Conservation (phyloP, 2,888 invertebrate species). For the Diogma glabrata region DNA sequence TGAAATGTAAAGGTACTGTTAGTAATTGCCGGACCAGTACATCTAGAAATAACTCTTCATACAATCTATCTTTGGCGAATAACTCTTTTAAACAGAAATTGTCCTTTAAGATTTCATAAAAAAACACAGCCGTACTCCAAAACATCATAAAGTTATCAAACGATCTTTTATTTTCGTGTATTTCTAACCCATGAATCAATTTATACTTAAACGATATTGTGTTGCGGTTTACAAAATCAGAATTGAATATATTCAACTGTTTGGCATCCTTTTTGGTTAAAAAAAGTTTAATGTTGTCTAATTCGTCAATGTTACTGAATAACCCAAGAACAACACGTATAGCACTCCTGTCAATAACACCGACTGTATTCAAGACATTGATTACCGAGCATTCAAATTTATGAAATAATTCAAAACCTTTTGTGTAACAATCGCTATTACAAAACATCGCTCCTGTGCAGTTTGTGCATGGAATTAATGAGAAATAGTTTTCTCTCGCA, state of each 20-base stretch:
- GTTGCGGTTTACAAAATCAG: too few species aligned
- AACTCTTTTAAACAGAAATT: constrained; percentile 41
- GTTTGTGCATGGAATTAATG: constrained; percentile 32
- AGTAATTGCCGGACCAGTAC: constrained; percentile 63
- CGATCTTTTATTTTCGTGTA: constrained; percentile 52
- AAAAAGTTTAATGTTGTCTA: too few species aligned
- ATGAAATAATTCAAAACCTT: constrained; percentile 59
- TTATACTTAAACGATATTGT: constrained; percentile 33
- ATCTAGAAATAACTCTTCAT: constrained; percentile 42
- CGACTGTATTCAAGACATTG: constrained; percentile 52
- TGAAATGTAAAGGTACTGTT: constrained; percentile 76
- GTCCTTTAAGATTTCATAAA: constrained; percentile 48
- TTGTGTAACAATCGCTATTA: constrained; percentile 31
- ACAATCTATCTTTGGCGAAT: constrained; percentile 28
- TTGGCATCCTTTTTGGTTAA: constrained; percentile 24
- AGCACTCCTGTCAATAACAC: too few species aligned
- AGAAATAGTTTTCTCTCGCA: constrained; percentile 31
- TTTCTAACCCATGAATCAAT: constrained; percentile 54
- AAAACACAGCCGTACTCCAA: constrained; percentile 50
- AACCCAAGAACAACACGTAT: constrained; percentile 45
- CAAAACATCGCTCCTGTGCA: constrained; percentile 36
- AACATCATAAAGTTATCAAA: constrained; percentile 63
- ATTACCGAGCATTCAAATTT: constrained; percentile 62
- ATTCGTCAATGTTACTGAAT: constrained; percentile 26
- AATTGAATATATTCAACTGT: constrained; percentile 27